Evolutionary conservation across 2,888 invertebrate species (phyloP).

Genomic region (Drosophila anomalata): DNA sequence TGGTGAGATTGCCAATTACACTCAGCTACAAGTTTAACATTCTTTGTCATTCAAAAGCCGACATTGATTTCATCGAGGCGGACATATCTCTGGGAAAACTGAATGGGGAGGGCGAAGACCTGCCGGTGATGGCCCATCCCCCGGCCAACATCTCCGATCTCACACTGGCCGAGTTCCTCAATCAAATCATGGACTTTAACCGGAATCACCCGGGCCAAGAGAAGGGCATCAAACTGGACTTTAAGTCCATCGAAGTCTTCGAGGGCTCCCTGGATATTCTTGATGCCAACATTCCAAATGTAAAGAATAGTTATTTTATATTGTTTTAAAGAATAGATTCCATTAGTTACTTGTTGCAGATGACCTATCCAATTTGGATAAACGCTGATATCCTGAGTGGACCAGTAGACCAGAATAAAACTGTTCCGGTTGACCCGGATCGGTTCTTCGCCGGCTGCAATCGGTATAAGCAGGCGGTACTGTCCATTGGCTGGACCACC

Average conservation of each 20-base stretch:
- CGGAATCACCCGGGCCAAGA: slow-evolving; percentile 82
- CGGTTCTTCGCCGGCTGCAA: slow-evolving; percentile 87
- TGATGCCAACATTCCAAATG: slow-evolving; percentile 81
- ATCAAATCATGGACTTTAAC: slow-evolving; percentile 85
- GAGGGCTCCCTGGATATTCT: slow-evolving; percentile 85
- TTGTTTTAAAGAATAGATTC: background rate
- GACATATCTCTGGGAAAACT: slow-evolving; percentile 90
- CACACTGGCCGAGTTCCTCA: slow-evolving; percentile 89
- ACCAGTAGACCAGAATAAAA: slow-evolving; percentile 86
- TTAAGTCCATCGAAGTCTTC: slow-evolving; percentile 91
- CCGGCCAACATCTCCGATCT: slow-evolving; percentile 90
- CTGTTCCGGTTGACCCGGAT: slow-evolving; percentile 86
- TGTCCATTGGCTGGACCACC: slow-evolving; percentile 95
- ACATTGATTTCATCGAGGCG: slow-evolving; percentile 92
- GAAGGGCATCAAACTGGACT: slow-evolving; percentile 95
- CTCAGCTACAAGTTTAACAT: too few species aligned
- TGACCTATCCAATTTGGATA: slow-evolving; percentile 91
- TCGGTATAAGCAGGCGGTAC: slow-evolving; percentile 87
- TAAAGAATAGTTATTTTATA: slow-evolving; percentile 50
- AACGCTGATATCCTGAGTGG: slow-evolving; percentile 93
- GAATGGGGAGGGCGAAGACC: slow-evolving; percentile 83
- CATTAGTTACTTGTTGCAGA: slow-evolving; percentile 82
- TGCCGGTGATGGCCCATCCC: slow-evolving; percentile 95
- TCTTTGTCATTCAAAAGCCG: slow-evolving; percentile 80
- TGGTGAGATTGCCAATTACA: slow-evolving; percentile 80